Percentiles rank a stretch among this genome's conserved stretches.
phyloP scores from a whole-genome alignment of 2,113 vertebrate species.

The Eonycteris spelaea region DNA sequence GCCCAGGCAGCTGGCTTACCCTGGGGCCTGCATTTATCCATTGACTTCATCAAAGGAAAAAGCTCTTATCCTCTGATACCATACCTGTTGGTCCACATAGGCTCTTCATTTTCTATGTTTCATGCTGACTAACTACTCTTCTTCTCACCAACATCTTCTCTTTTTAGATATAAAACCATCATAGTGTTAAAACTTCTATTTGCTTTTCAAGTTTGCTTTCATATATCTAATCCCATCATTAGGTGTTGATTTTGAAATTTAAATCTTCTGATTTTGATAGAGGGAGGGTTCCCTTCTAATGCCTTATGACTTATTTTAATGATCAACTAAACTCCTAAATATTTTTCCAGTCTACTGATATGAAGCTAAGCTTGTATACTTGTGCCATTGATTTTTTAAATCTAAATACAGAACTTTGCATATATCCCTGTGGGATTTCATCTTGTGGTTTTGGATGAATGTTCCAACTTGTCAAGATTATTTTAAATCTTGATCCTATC shows the following conservation, averaged over 20 bases:
- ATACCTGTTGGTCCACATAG: neutral
- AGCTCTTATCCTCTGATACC: neutral
- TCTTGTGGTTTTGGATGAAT: neutral
- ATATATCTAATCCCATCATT: neutral
- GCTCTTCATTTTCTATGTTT: neutral
- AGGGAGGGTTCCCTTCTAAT: neutral
- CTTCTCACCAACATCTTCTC: neutral
- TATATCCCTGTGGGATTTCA: neutral
- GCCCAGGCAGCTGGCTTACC: neutral
- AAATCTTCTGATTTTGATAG: neutral
- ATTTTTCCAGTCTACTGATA: neutral
- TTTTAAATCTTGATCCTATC: conserved; percentile 18
- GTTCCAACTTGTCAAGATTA: neutral
- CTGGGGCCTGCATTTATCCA: no score
- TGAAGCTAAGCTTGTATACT: neutral
- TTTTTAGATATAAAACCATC: neutral
- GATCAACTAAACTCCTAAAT: neutral
- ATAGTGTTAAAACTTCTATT: neutral
- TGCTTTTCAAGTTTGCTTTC: neutral
- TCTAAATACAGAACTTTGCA: neutral
- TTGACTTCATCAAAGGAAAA: neutral
- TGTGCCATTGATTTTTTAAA: neutral
- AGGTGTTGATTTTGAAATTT: neutral
- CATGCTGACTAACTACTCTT: no score
- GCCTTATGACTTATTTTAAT: neutral